These are phyloP conservation scores for Platalea minor DNA, from an alignment of 2,797 vertebrate species.

Conservation along the genomic window DNA sequence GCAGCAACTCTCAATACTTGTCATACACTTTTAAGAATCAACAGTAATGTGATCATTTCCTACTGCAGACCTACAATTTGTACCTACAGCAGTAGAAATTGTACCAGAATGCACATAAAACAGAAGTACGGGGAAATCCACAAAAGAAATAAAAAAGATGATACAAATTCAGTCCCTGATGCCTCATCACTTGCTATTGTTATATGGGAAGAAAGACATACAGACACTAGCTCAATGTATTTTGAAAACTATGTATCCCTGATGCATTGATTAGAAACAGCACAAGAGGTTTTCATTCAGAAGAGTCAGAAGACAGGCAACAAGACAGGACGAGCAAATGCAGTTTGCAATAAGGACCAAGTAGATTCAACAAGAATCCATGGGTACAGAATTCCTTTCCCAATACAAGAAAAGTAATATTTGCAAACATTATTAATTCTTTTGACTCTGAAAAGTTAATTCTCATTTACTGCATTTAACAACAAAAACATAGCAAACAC, in stretches of 20 bases:
- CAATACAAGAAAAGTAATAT: neutral
- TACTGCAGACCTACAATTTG: neutral
- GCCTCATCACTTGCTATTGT: neutral
- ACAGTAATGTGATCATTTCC: neutral
- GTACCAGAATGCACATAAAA: neutral
- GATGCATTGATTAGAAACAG: neutral
- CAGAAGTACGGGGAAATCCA: neutral
- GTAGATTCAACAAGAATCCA: neutral
- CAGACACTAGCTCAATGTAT: neutral
- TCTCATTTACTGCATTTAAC: neutral
- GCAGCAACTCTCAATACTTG: neutral
- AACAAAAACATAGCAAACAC: neutral
- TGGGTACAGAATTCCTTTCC: neutral
- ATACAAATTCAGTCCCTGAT: neutral
- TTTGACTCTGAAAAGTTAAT: neutral
- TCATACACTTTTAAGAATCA: neutral
- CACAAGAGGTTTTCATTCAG: neutral
- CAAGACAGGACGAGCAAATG: neutral
- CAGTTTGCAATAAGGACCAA: neutral
- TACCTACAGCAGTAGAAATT: neutral
- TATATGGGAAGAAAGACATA: neutral
- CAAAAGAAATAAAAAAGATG: neutral
- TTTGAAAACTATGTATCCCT: neutral
- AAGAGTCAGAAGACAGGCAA: neutral
- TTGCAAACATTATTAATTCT: neutral